Base-by-base conservation (phyloP, 2,888 invertebrate species). In the Crioceris asparagi region DNA sequence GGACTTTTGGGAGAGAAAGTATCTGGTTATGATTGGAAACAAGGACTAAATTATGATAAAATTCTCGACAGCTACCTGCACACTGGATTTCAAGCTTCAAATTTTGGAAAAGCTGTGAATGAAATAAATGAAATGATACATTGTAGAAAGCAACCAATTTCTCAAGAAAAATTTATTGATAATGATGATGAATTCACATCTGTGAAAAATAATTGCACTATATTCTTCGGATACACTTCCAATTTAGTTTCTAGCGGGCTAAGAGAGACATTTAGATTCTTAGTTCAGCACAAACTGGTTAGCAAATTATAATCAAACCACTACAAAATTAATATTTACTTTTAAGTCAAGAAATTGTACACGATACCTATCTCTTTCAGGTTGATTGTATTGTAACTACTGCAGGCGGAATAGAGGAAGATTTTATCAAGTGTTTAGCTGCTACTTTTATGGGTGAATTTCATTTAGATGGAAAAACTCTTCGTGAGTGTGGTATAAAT, bases 321-420 rank as follows among this genome's bases (percentile, higher is more conserved):
- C n/a, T n/a, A n/a, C n/a, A n/a, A n/a, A n/a, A n/a, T n/a, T n/a
- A n/a, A n/a, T n/a, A n/a, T n/a, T n/a, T n/a, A n/a, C n/a, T 29
- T 29, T 8, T 18, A 32, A 7, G 10, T 17, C 12, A 32, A 40
- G 21, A 34, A 18, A 34, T 35, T 35, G 18, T 29, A 16, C 26
- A 32, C 25, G 27, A 17, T 12, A 33, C 17, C n/a, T n/a, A n/a
- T n/a, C n/a, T n/a, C n/a, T 43, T 55, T 38, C 54, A 82, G 75
- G 77, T 98, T 19, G 98, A 99, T 64, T 93, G 93, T 57, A 74
- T 99, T 45, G 97, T 98, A 1, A 88, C 97, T 1, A 92, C 94
- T 8, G 98, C 97, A 0, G 98, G 98, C 1, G 98, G 98, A 1
- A 73, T 99, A 0, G 98, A 99, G 64, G 98, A 99, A 66, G 98